Conservation (phyloP, 2,888 invertebrate genomes). For the Euplagia quadripunctaria region DNA sequence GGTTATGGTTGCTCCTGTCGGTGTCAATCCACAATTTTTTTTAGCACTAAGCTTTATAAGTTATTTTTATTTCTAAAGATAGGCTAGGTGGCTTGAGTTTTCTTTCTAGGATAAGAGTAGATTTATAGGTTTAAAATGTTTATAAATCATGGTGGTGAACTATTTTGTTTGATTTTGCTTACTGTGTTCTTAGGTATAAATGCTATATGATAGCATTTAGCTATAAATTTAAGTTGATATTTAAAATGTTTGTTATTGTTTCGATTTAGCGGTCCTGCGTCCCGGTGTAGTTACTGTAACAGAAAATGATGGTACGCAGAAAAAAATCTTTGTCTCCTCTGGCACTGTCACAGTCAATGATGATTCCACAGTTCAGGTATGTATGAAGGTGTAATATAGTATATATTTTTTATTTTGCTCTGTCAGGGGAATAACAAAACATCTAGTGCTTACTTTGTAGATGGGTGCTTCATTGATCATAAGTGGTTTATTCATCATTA, state of each 20-base stretch:
- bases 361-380: constrained; percentile 97
- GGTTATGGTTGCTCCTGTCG: too few species aligned
- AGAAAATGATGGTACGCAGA: constrained; percentile 94
- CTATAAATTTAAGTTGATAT: background rate
- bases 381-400: background rate
- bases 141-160: too few species aligned
- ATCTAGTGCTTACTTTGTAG: background rate
- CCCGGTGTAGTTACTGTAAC: constrained; percentile 97
- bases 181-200: too few species aligned
- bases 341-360: constrained; percentile 98
- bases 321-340: constrained; percentile 98
- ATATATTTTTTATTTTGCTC: background rate
- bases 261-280: constrained; percentile 92
- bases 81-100: too few species aligned
- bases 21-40: too few species aligned
- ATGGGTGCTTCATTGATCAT: background rate
- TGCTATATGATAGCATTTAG: too few species aligned
- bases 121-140: too few species aligned
- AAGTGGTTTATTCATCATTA: background rate
- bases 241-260: background rate
- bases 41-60: too few species aligned
- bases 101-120: too few species aligned
- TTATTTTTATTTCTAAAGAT: too few species aligned
- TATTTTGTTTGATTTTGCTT: too few species aligned
- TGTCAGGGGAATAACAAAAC: background rate